Base-by-base conservation (phyloP, 2,888 invertebrate species). In the Mythimna vitellina region DNA sequence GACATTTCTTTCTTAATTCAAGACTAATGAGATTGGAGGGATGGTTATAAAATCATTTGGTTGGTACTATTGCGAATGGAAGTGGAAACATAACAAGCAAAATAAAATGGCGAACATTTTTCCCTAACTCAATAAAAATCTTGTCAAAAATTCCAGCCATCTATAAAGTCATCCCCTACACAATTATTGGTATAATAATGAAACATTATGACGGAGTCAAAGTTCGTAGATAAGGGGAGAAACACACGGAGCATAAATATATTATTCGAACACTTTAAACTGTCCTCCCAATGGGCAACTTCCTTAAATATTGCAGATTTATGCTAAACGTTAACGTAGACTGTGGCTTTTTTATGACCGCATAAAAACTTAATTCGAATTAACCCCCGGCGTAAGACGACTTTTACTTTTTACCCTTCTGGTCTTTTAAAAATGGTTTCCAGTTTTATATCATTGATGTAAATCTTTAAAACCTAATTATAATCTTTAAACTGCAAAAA, bases 291-390 rank as follows among this genome's bases (percentile, higher is more conserved):
- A 88, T 86, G 87, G 87, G 83, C 86, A 91, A 92, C 85, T 92
- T 90, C 79, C 85, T 92, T 93, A 91, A 92, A 92, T 92, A 93
- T 93, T 94, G 92, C 91, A 93, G 92, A 94, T 94, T 94, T 94
- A 94, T 94, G 93, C 91, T 93, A 93, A 94, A 89, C 88, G 90
- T 84, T 87, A 89, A 84, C 83, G 85, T 86, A 84, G 88, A 86
- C 86, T 85, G 81, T 71, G 81, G 84, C 68, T 83, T 89, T 87
- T 90, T 93, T 92, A 92, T 92, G 89, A 88, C 89, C 88, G 77
- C 81, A 83, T 86, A 86, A 86, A 93, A 90, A 93, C 91, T 94
- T 94, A 93, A 94, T 94, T 93, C 89, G 89, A 92, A 93, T 93
- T 94, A 92, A 91, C 91, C 93, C 93, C 67, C 71, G 68, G 75